Base-by-base conservation (phyloP, 2,888 invertebrate species). In the Caenorhabditis plicata region DNA sequence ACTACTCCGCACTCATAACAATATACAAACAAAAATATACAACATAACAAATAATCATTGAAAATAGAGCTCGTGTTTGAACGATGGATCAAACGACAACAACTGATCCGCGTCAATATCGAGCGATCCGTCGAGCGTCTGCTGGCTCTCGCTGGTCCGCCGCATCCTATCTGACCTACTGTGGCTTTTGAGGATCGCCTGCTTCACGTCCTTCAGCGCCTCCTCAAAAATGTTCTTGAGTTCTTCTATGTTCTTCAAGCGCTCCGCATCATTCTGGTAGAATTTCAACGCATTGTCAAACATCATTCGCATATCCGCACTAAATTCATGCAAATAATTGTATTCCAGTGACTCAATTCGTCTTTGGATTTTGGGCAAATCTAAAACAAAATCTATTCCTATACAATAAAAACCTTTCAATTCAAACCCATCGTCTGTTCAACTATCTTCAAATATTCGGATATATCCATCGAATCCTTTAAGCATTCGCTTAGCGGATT, bases 231-330 rank as follows among this genome's bases (percentile, higher is more conserved):
- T 93, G 58, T 90, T 89, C 85, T 96, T 95, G 64, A 96, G 86
- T 48, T 90, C 89, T 82, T 94, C 93, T 20, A 95, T 95, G 85
- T 93, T 93, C 80, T 92, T 90, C 85, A 90, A 94, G 84, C 94
- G 93, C 62, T 91, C 90, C 17, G 94, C 92, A 82, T 92, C 92
- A 36, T 49, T 46, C 22, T 49, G 58, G 50, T 64, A 57, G 50
- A 61, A 67, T 9, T 41, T 45, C 38, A 62, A 61, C 9, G 96
- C 96, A 84, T 98, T 98, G 85, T 96, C 94, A 84, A 96, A 95
- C 81, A 98, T 92, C 84, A 92, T 92, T 64, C 92, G 93, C n/a
- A 95, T 91, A 83, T 96, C 96, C 82, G 91, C 91, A 81, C 94
- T 91, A 83, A 95, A 94, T 82, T 96, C 93, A 47, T 77, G 73